A percentile compares a stretch with the other conserved stretches of the same genome.
These are phyloP conservation scores for Drosophila colorata DNA, from an alignment of 2,888 invertebrate species.

Conservation along the genomic window DNA sequence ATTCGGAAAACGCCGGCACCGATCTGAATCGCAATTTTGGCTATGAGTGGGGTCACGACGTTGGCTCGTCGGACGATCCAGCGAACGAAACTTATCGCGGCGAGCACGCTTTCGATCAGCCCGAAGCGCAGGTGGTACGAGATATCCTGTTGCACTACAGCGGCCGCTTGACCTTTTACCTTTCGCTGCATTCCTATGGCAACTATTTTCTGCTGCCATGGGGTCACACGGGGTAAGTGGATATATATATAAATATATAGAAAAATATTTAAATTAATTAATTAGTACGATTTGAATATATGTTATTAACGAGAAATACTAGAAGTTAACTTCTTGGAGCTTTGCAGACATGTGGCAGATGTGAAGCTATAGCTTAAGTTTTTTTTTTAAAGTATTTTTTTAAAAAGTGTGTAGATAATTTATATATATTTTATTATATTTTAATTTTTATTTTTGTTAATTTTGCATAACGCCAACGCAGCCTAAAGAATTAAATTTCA, in stretches of 20 bases:
- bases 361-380: too few relatives aligned
- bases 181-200: conserved; percentile 91
- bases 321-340: too few relatives aligned
- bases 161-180: conserved; percentile 86
- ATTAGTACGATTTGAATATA: too few relatives aligned
- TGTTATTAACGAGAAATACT: too few relatives aligned
- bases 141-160: conserved; percentile 86
- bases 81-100: conserved; percentile 88
- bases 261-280: too few relatives aligned
- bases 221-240: conserved; percentile 87
- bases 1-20: conserved; percentile 85
- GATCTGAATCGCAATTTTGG: conserved; percentile 89
- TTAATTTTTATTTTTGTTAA: too few relatives aligned
- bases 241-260: background rate
- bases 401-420: too few relatives aligned
- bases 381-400: too few relatives aligned
- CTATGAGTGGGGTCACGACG: conserved; percentile 86
- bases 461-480: too few relatives aligned
- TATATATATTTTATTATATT: too few relatives aligned
- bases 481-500: too few relatives aligned
- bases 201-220: conserved; percentile 89
- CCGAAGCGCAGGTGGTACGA: conserved; percentile 87
- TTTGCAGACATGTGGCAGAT: too few relatives aligned
- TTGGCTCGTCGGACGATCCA: conserved; percentile 75
- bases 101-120: conserved; percentile 87